Evolutionary conservation across 2,113 vertebrate species (phyloP), one percentile per base, ranked within the genome.

Genomic region (Charadrius vociferus): DNA sequence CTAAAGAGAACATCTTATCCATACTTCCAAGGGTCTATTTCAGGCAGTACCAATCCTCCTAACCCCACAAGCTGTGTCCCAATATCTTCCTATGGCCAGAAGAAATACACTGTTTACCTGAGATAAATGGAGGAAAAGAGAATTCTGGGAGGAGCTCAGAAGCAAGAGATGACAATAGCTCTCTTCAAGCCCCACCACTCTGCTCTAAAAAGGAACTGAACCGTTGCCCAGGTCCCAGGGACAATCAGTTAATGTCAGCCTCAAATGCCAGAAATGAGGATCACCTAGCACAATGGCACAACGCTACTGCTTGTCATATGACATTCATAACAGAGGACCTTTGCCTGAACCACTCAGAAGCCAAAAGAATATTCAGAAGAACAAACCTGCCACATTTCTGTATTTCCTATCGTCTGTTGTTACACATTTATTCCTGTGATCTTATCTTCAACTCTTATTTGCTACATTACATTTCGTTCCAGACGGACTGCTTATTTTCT

Each of bases 41-140:
- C 92, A 95, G 56, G 87, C 70, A 49, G 66, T 85, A 73, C 50
- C 66, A 91, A 77, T 82, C 87, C 70, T 95, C 91, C 89, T 91
- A 85, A 94, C 39, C 17, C 39, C 58, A 86, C 70, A 75, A 87
- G 43, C 66, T 87, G 63, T 15, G 34, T 83, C 75, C 56, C 68
- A 71, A 0, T 63, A 81, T 47, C 70, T 91, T 29, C 34, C 26
- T 27, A 29, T 11, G 39, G 91, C 56, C 75, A 91, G 56, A 74
- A 80, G 58, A 30, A 93, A 96, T 56, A 22, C 24, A 82, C 27
- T 52, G 45, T 91, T 85, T 93, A 96, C 84, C 78, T 58, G 45
- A 79, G 37, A 62, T 17, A 73, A 61, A 20, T 14, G 34, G 87
- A 91, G 15, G 56, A 75, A 78, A 55, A 50, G 37, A 90, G 45